Percentiles rank a stretch among this genome's conserved stretches.
Conservation (phyloP, 2,888 invertebrate species). For the Galerucella nymphaeae region DNA sequence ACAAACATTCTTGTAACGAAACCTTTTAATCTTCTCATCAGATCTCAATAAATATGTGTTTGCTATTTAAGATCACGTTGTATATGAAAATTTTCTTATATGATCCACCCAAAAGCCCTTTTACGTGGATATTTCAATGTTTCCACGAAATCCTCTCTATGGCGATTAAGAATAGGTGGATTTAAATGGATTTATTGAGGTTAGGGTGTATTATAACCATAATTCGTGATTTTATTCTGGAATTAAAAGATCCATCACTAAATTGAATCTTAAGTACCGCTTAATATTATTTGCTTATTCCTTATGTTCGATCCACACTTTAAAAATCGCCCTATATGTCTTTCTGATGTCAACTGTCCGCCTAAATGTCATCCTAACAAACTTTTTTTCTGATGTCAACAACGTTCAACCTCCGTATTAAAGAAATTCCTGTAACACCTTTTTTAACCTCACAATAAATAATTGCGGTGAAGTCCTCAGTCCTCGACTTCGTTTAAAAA, state of each 20-base stretch:
- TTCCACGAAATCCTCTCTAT: background rate
- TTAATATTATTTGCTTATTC: no score
- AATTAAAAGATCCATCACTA: no score
- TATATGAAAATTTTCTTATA: background rate
- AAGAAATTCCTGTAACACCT: constrained; percentile 15
- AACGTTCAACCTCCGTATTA: background rate
- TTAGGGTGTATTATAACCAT: background rate
- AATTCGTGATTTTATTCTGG: no score
- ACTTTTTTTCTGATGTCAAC: no score
- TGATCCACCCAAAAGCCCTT: background rate
- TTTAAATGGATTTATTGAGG: background rate
- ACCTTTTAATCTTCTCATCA: background rate
- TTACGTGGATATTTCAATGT: background rate
- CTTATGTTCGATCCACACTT: no score
- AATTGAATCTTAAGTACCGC: no score
- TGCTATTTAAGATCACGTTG: background rate
- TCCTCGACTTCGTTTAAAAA: constrained; percentile 25
- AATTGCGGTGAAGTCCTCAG: constrained; percentile 25
- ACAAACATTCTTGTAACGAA: background rate
- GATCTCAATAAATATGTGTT: background rate
- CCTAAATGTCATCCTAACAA: no score
- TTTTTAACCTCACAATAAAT: constrained; percentile 7
- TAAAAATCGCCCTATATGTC: no score
- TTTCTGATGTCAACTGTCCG: no score
- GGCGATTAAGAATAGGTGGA: background rate